Evolutionary conservation across 1,140 invertebrate genomes (phyloP), one percentile per base, ranked within the genome.

Genomic region (Pemphigus obesinymphae): DNA sequence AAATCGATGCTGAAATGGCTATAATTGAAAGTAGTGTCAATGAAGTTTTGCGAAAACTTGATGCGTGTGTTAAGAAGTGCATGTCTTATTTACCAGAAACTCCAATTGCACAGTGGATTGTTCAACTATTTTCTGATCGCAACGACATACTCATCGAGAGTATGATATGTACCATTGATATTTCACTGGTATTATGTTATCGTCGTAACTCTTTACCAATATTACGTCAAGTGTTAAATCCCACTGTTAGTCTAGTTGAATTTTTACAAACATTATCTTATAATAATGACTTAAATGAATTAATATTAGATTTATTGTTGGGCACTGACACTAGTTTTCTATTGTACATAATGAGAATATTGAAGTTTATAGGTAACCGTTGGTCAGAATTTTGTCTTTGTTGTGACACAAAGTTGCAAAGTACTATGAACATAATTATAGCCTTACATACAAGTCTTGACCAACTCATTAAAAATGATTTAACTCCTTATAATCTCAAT

Each of bases 251-350:
- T 20, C 96, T 96, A 85, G 90, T 95, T 72, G 92, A 95, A 86
- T 96, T 96, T 86, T 88, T 96, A 13, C 90, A 92, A 84, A 92
- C 94, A 63, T 93, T 96, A 20, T 93, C 93, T 63, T 92, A 94
- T 85, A 73, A 96, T 85, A 91, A 92, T 17, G 92, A 93, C 86
- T 91, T 96, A 1, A 80, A 80, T 3, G 53, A 61, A 63, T 63
- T 61, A 3, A 85, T 97, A 26, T 87, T 97, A 48, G 95, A 97
- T 88, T 91, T 95, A 85, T 89, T 97, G 82, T 93, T 96, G 34
- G 95, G 94, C 84, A 96, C 95, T 86, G 95, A 97, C 87, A 97
- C 95, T 7, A 96, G 94, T 87, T 97, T 96, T 86, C 87, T 97
- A 58, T 87, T 96, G 5, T 97, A 97, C 88, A 88, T 97, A 72